phyloP scores from a whole-genome alignment of 2,113 vertebrate genomes.

The Serinus canaria region DNA sequence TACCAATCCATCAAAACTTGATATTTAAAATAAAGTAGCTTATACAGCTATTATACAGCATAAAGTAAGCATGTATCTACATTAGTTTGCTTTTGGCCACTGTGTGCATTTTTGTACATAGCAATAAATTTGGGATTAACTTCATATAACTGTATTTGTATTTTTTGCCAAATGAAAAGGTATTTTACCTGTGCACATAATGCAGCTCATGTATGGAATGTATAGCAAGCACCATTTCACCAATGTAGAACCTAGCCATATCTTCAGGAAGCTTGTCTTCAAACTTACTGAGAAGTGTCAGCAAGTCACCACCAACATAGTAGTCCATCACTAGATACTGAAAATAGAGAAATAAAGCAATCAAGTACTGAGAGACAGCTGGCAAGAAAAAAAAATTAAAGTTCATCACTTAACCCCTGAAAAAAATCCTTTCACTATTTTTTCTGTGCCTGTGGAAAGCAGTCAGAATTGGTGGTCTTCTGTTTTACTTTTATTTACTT shows the following conservation, averaged over 20 bases:
- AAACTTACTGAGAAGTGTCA: slow-evolving; percentile 97
- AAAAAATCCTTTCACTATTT: background rate
- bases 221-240: slow-evolving; percentile 97
- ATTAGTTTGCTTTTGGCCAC: background rate
- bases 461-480: background rate
- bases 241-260: slow-evolving; percentile 95
- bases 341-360: background rate
- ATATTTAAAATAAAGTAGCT: background rate
- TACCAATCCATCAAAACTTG: background rate
- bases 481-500: background rate
- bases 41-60: background rate
- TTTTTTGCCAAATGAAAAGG: background rate
- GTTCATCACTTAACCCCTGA: background rate
- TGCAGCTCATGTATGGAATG: slow-evolving; percentile 95
- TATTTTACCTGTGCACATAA: slow-evolving; percentile 90
- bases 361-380: background rate
- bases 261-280: slow-evolving; percentile 96
- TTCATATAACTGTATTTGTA: background rate
- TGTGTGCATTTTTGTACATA: background rate
- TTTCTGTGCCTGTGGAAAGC: background rate
- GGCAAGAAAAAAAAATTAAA: background rate
- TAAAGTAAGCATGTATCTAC: background rate
- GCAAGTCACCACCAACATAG: slow-evolving; percentile 95
- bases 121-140: background rate
- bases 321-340: slow-evolving; percentile 99